Evolutionary conservation across 2,113 vertebrate species (phyloP), one percentile per base, ranked within the genome.

Genomic region (Strix aluco): DNA sequence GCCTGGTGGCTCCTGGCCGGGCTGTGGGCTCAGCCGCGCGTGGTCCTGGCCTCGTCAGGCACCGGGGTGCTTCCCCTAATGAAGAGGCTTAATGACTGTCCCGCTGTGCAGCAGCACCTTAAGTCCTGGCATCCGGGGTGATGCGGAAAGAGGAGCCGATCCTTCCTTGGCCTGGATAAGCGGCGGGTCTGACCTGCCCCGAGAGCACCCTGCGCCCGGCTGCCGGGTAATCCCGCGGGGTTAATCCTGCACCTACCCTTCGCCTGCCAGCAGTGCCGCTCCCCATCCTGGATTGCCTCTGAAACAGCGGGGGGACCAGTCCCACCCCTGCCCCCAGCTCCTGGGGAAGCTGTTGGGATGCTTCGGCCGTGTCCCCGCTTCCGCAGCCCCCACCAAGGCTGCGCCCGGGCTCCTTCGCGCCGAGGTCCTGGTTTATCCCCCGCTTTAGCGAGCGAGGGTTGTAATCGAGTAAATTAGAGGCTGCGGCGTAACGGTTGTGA

Each of bases 321-420:
- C 44, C 69, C 10, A 11, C 3, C 15, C 6, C 32, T 23, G 11
- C 10, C 44, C 30, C 27, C 52, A 23, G 52, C 52, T 67, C 61
- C 38, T 0, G 0, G 52, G 42, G 25, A 40, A 55, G 42, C 25
- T 8, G 2, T 26, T 17, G 63, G 62, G 47, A 49, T 18, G 23
- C 25, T 69, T 46, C 0, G 2, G 18, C 52, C 3, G 0, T 7
- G 11, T 13, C 10, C 19, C 23, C 6, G 1, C 15, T 21, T 44
- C 63, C 9, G 1, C 42, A 25, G 16, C 13, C 25, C 30, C n/a
- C 16, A 4, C 15, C 63, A 3, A 3, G 13, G 44, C 54, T 27
- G 44, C 1, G 54, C 44, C 47, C 2, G 1, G 15, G 40, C 63
- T 77, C 55, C 55, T 42, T n/a, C 3, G 5, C 2, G 2, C 57